A percentile compares a stretch with the other conserved stretches of the same genome.
phyloP scores from a whole-genome alignment of 2,888 invertebrate species.

The Stramonita haemastoma region DNA sequence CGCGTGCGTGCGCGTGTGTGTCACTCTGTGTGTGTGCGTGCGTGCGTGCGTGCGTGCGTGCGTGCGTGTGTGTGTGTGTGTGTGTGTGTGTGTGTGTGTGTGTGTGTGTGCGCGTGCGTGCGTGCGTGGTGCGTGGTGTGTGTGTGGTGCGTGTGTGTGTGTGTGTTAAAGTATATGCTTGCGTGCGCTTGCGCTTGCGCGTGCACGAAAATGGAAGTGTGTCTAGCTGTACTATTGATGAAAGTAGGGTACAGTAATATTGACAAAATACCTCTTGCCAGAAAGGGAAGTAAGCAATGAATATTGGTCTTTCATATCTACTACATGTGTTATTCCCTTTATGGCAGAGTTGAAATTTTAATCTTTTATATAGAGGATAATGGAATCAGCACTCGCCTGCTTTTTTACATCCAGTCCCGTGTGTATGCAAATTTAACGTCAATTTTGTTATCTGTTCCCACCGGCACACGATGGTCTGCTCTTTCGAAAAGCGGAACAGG shows the following conservation, averaged over 20 bases:
- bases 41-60: background rate
- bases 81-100: background rate
- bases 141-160: background rate
- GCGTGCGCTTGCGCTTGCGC: background rate
- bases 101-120: background rate
- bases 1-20: background rate
- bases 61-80: slow-evolving; percentile 5
- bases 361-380: no score
- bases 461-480: no score
- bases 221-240: background rate
- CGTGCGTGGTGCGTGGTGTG: background rate
- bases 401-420: no score
- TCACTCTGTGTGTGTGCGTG: background rate
- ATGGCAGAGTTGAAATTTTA: no score
- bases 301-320: no score
- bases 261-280: no score
- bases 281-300: no score
- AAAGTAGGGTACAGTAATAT: background rate
- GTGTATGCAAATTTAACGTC: no score
- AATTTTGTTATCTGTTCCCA: no score
- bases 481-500: no score
- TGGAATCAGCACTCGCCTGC: no score
- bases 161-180: background rate
- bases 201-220: background rate
- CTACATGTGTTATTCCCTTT: no score